Evolutionary conservation across 2,113 vertebrate species (phyloP).

Genomic region (Hylia prasina): DNA sequence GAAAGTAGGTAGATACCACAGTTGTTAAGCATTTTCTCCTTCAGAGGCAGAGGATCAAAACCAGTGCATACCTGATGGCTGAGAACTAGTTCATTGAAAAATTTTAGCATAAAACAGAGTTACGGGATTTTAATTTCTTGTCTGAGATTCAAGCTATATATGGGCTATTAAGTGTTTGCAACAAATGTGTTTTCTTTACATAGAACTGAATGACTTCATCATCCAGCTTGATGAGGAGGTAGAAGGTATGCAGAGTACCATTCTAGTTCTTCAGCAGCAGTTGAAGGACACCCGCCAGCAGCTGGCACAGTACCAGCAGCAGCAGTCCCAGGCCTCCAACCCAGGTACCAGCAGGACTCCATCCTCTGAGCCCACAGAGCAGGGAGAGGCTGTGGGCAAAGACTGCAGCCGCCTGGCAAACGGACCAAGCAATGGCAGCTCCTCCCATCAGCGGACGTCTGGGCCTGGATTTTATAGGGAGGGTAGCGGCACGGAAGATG

Average conservation of each 20-base stretch:
- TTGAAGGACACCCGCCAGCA: constrained; percentile 91
- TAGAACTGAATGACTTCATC: constrained; percentile 99
- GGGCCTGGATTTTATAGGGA: constrained; percentile 91
- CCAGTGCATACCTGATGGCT: not conserved
- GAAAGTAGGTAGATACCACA: not conserved
- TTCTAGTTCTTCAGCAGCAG: constrained; percentile 96
- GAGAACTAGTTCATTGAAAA: not conserved
- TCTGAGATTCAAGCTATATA: not conserved
- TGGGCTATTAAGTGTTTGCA: constrained; percentile 59
- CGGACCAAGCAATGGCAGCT: constrained; percentile 91
- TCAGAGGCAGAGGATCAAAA: constrained; percentile 19
- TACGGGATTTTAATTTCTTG: not conserved
- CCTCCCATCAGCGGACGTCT: constrained; percentile 85
- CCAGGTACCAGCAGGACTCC: constrained; percentile 88
- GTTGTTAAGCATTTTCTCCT: not conserved
- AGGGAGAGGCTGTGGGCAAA: constrained; percentile 80
- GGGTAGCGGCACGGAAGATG: constrained; percentile 88
- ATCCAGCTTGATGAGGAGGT: constrained; percentile 99
- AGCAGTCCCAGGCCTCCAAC: constrained; percentile 73
- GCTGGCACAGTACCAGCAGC: constrained; percentile 84
- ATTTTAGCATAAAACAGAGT: not conserved
- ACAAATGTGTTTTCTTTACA: constrained; percentile 59
- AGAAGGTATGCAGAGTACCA: constrained; percentile 99
- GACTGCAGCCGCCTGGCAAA: constrained; percentile 94
- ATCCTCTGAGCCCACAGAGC: constrained; percentile 76